These are phyloP conservation scores for Netelia fuscicornis DNA, from an alignment of 2,888 invertebrate species.

Conservation along the genomic window DNA sequence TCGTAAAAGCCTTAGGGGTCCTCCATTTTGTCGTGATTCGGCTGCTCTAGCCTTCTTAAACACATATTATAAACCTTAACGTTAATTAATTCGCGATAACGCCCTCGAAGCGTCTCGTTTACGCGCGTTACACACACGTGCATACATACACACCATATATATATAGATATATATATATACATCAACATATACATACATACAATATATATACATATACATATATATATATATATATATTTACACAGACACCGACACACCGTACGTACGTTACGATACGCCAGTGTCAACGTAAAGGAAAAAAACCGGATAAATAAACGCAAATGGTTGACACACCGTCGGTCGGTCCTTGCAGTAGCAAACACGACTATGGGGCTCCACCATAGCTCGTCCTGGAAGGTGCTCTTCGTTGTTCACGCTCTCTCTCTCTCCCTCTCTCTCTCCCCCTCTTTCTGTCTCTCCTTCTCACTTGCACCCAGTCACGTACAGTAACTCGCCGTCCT, in stretches of 20 bases:
- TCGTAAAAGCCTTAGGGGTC: conserved; percentile 70
- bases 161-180: not conserved
- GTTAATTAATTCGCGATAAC: conserved; percentile 43
- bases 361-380: conserved; percentile 81
- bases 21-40: conserved; percentile 83
- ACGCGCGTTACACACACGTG: not conserved
- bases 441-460: conserved; percentile 27
- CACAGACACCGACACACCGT: conserved; percentile 6
- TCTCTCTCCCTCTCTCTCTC: conserved; percentile 54
- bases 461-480: conserved; percentile 24
- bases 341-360: conserved; percentile 74
- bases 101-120: not conserved
- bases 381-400: conserved; percentile 81
- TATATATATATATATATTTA: not conserved
- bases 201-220: conserved; percentile 12
- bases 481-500: conserved; percentile 51
- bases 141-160: conserved; percentile 66
- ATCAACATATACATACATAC: not conserved
- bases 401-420: conserved; percentile 53
- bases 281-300: conserved; percentile 6
- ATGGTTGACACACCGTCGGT: conserved; percentile 79
- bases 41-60: conserved; percentile 79
- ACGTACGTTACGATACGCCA: not conserved
- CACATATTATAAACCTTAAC: conserved; percentile 70
- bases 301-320: conserved; percentile 49